phyloP scores from a whole-genome alignment of 2,797 vertebrate genomes.

The Sebastes baramenuke region DNA sequence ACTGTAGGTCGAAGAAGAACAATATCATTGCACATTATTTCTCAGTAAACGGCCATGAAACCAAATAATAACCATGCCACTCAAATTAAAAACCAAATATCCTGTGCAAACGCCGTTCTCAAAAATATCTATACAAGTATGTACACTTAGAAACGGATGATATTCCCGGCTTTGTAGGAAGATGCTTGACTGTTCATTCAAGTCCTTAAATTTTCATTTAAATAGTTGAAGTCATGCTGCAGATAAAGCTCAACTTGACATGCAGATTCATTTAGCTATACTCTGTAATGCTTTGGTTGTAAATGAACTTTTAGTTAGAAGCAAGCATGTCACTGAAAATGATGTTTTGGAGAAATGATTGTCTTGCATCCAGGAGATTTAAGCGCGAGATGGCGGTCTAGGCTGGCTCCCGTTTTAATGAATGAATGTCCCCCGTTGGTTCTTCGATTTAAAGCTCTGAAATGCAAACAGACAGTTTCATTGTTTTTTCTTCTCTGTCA shows the following conservation, averaged over 20 bases:
- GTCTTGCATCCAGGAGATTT: conserved; percentile 51
- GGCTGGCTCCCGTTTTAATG: conserved; percentile 13
- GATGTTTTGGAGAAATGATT: conserved; percentile 45
- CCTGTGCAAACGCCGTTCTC: conserved; percentile 47
- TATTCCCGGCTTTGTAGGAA: background rate
- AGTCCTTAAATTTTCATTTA: background rate
- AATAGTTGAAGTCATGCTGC: conserved; percentile 56
- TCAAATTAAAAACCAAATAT: conserved; percentile 42
- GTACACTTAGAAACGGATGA: conserved; percentile 15
- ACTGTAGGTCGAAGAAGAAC: conserved; percentile 36
- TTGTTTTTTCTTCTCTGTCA: background rate
- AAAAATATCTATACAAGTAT: conserved; percentile 62
- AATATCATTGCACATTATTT: conserved; percentile 51
- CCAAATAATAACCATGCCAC: conserved; percentile 44
- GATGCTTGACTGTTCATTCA: background rate
- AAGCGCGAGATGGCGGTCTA: background rate
- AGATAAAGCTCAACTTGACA: conserved; percentile 43
- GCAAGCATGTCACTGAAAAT: conserved; percentile 18
- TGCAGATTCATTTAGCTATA: conserved; percentile 40
- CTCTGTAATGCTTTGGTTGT: conserved; percentile 29
- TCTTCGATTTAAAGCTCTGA: conserved; percentile 46
- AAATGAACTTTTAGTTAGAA: conserved; percentile 13
- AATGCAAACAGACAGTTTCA: conserved; percentile 58
- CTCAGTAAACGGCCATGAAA: conserved; percentile 29
- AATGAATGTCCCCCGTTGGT: background rate